Percentiles rank a stretch among this genome's conserved stretches.
Conservation (phyloP, 2,797 vertebrate genomes). For the Liparis tanakae region DNA sequence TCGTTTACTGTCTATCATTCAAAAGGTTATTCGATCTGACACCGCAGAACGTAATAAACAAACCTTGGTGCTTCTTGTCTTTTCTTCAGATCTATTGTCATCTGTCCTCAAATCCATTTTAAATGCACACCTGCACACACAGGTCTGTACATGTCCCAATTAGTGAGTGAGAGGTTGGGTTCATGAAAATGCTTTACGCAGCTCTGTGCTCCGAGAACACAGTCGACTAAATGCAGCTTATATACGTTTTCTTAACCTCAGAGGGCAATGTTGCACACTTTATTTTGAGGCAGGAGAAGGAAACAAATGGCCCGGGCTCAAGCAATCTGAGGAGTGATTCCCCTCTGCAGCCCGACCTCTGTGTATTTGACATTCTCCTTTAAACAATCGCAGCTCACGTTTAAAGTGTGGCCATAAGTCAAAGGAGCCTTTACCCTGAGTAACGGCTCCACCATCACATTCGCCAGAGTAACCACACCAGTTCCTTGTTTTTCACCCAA, state of each 20-base stretch:
- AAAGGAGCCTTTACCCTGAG: constrained; percentile 11
- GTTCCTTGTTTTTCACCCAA: constrained; percentile 22
- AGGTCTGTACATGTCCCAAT: constrained; percentile 50
- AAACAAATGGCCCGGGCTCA: constrained; percentile 1
- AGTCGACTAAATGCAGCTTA: constrained; percentile 10
- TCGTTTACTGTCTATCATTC: constrained; percentile 1
- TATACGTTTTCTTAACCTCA: constrained; percentile 28
- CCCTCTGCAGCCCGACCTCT: constrained; percentile 33
- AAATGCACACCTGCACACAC: constrained; percentile 7
- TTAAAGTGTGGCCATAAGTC: constrained; percentile 48
- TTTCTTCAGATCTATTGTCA: not conserved
- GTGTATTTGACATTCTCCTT: constrained; percentile 42
- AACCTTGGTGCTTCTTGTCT: not conserved
- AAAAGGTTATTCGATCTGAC: not conserved
- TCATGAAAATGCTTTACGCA: constrained; percentile 50
- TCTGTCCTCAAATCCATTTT: constrained; percentile 6
- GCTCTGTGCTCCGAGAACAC: constrained; percentile 18
- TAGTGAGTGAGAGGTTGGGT: constrained; percentile 41
- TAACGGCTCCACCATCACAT: constrained; percentile 28
- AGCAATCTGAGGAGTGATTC: constrained; percentile 38
- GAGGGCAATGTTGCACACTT: constrained; percentile 20
- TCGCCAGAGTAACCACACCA: constrained; percentile 33
- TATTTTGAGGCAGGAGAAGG: constrained; percentile 19
- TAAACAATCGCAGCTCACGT: constrained; percentile 27
- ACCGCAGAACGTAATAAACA: not conserved